A percentile compares a stretch with the other conserved stretches of the same genome.
Conservation (phyloP, 2,888 invertebrate genomes). For the Synanthedon myopaeformis region DNA sequence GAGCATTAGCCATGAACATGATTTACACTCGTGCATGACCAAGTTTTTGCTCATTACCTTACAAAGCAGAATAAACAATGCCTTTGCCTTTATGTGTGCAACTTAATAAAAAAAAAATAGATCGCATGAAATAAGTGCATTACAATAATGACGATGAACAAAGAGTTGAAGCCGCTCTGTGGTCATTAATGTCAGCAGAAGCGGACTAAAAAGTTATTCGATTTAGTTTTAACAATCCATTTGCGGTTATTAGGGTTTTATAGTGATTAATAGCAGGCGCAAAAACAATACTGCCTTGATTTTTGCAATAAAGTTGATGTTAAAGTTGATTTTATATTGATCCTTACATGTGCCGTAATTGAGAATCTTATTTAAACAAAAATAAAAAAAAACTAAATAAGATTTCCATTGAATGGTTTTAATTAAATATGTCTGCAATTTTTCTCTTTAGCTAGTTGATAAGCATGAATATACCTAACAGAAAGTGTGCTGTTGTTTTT, state of each 20-base stretch:
- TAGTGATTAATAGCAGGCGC: constrained; percentile 8
- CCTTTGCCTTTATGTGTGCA: constrained; percentile 7
- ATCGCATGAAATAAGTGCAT: constrained; percentile 22
- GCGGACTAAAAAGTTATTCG: constrained; percentile 11
- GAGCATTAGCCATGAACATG: neutral
- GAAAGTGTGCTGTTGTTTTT: too few species aligned
- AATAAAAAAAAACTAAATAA: too few species aligned
- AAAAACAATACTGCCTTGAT: constrained; percentile 4
- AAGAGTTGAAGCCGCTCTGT: constrained; percentile 15
- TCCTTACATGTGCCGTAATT: too few species aligned
- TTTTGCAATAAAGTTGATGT: neutral
- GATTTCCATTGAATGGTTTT: too few species aligned
- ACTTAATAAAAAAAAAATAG: constrained; percentile 28
- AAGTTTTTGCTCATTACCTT: constrained; percentile 33
- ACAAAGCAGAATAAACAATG: constrained; percentile 18
- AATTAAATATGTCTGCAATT: too few species aligned
- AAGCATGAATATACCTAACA: too few species aligned
- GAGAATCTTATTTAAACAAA: too few species aligned
- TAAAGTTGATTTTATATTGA: too few species aligned
- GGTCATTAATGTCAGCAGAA: constrained; percentile 17
- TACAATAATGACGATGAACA: constrained; percentile 27
- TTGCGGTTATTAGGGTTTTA: constrained; percentile 11
- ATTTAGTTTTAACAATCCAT: constrained; percentile 5
- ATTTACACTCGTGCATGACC: constrained; percentile 10
- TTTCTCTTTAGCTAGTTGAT: too few species aligned